Base-by-base conservation (phyloP, 2,113 vertebrate genomes). In the Tragelaphus strepsiceros region DNA sequence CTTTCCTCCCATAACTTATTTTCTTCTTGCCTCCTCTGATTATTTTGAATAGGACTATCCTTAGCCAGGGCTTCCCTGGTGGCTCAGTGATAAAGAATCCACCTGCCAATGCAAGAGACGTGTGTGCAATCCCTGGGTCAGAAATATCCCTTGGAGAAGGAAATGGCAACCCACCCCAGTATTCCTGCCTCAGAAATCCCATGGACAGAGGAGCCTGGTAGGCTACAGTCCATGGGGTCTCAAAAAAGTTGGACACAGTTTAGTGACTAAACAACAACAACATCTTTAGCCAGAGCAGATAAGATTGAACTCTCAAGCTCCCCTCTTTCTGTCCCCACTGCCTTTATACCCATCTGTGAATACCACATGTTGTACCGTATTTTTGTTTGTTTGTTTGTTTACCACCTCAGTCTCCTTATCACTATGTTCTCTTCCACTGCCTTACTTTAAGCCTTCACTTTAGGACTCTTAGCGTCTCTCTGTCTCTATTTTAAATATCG, bases 41-140 rank as follows among this genome's bases (percentile, higher is more conserved):
- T 35, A 32, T 92, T 88, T 49, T 88, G 7, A 19, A n/a, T 21
- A 67, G n/a, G 7, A 11, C 46, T 39, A 3, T 94, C 7, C 39
- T 92, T n/a, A 94, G 22, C 46, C 39, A 80, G 84, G 21, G 49
- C 35, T 71, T 35, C n/a, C 64, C 64, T 71, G 64, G 64, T 71
- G 17, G 71, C 21, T 74, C 71, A 74, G 71, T 74, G 71, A 43
- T 6, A 24, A 14, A 43, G 35, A 43, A 4, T 13, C 35, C 35
- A 3, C 5, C 71, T 74, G 35, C 71, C 35, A 24, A 26, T 24
- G 21, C 21, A 26, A 39, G 6, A 74, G 71, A 43, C 0, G 1
- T 7, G 2, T 74, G 21, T 74, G 35, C 35, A 43, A 26, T 43
- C 2, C 21, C 35, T 22, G 35, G 35, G 11, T 74, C 71, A 74